phyloP scores from a whole-genome alignment of 2,113 vertebrate species.

The Accipiter virgatus region DNA sequence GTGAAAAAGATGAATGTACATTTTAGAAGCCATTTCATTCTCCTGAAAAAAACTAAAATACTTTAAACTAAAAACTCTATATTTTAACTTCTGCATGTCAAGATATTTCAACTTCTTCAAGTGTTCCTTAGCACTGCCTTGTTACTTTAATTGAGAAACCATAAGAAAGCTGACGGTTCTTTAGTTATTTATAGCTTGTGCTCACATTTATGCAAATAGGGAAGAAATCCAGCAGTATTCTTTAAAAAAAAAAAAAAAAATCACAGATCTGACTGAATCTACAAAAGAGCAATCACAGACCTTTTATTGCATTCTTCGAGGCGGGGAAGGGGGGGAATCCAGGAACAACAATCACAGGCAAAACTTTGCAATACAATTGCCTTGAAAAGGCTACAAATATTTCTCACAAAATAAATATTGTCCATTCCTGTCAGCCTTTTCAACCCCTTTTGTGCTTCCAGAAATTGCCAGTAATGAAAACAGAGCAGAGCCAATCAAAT shows the following conservation, averaged over 20 bases:
- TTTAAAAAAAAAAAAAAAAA: slow-evolving; percentile 39
- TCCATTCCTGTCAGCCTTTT: slow-evolving; percentile 68
- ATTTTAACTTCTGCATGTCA: background rate
- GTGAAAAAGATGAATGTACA: background rate
- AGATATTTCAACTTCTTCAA: background rate
- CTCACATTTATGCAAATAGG: slow-evolving; percentile 42
- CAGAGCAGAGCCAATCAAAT: slow-evolving; percentile 72
- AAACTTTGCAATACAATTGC: slow-evolving; percentile 69
- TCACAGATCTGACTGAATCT: slow-evolving; percentile 47
- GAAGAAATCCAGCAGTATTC: slow-evolving; percentile 25
- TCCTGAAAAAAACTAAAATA: background rate
- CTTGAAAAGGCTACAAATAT: slow-evolving; percentile 70
- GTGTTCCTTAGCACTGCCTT: background rate
- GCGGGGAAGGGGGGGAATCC: background rate
- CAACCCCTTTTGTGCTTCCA: slow-evolving; percentile 70
- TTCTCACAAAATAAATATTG: slow-evolving; percentile 69
- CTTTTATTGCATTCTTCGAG: slow-evolving; percentile 39
- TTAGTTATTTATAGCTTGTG: slow-evolving; percentile 36
- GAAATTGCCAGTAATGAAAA: slow-evolving; percentile 76
- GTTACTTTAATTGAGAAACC: slow-evolving; percentile 42
- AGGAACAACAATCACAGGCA: slow-evolving; percentile 53
- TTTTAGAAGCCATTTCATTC: background rate
- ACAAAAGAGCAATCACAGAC: slow-evolving; percentile 46
- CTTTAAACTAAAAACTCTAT: background rate
- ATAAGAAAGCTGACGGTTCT: slow-evolving; percentile 7